Evolutionary conservation across 2,888 invertebrate species (phyloP).

Genomic region (Oscheius myriophilus): DNA sequence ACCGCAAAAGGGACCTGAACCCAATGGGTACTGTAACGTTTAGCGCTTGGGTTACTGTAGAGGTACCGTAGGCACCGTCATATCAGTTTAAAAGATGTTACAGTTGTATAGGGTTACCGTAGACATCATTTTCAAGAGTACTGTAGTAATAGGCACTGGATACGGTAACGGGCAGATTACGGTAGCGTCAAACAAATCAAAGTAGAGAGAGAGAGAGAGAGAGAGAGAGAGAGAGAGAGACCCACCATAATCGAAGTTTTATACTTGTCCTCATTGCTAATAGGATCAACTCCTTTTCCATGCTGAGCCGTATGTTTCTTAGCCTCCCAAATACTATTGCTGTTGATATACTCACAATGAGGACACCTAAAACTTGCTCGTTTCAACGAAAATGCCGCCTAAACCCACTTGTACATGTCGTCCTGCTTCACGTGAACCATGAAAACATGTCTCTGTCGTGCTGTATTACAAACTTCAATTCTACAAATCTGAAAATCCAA

Average conservation of each 20-base stretch:
- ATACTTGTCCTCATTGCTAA: constrained; percentile 54
- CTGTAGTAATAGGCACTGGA: no score
- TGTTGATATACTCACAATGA: constrained; percentile 48
- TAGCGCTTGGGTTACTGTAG: no score
- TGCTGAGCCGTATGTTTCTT: constrained; percentile 46
- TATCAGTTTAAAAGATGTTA: no score
- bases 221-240: no score
- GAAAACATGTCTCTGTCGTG: constrained; percentile 55
- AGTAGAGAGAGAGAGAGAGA: no score
- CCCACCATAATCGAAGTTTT: constrained; percentile 39
- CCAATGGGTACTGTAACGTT: no score
- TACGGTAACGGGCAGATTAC: no score
- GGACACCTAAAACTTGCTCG: constrained; percentile 29
- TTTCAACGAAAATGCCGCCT: neutral
- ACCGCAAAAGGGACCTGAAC: no score
- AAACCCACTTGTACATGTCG: constrained; percentile 36
- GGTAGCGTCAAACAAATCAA: no score
- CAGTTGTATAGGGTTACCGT: no score
- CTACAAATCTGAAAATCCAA: constrained; percentile 35
- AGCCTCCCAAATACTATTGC: constrained; percentile 52
- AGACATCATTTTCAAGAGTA: no score
- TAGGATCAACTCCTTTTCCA: constrained; percentile 35
- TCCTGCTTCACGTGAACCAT: constrained; percentile 48
- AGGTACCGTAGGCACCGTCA: no score
- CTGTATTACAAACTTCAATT: constrained; percentile 46